Percentiles rank a stretch among this genome's conserved stretches.
phyloP scores from a whole-genome alignment of 2,797 vertebrate genomes.

The Geotrypetes seraphini region DNA sequence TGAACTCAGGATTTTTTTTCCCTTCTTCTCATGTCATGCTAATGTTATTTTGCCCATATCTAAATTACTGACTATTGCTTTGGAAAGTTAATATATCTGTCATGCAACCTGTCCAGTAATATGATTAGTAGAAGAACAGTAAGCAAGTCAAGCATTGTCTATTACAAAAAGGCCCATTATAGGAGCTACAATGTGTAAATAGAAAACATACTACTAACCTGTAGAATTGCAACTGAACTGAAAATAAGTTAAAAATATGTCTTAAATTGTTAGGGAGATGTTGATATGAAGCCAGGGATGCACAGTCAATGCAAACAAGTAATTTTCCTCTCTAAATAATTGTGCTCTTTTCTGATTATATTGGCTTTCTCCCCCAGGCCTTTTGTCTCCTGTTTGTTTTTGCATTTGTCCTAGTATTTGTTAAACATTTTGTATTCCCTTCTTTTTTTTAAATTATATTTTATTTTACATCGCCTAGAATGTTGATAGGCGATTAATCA shows the following conservation, averaged over 20 bases:
- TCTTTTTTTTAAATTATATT: no score
- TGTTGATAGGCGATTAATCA: no score
- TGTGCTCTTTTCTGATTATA: no score
- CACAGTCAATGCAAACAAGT: not conserved
- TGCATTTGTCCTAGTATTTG: no score
- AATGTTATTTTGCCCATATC: conserved; percentile 17
- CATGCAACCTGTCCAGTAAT: conserved; percentile 8
- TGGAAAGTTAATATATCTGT: not conserved
- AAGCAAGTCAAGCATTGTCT: conserved; percentile 4
- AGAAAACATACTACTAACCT: conserved; percentile 5
- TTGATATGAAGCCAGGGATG: not conserved
- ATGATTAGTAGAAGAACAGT: conserved; percentile 7
- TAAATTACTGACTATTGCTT: no score
- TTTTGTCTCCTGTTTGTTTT: no score
- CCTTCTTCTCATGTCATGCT: conserved; percentile 2
- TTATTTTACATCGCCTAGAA: no score
- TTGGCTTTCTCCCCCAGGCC: no score
- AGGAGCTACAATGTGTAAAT: conserved; percentile 15
- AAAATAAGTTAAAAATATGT: not conserved
- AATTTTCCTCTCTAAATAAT: conserved; percentile 14
- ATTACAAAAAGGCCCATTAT: conserved; percentile 16
- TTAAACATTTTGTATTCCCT: no score
- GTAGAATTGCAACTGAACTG: conserved; percentile 8
- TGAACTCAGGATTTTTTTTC: not conserved
- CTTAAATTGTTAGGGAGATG: conserved; percentile 14